phyloP scores from a whole-genome alignment of 2,797 vertebrate genomes.

The Phalloptychus januarius region DNA sequence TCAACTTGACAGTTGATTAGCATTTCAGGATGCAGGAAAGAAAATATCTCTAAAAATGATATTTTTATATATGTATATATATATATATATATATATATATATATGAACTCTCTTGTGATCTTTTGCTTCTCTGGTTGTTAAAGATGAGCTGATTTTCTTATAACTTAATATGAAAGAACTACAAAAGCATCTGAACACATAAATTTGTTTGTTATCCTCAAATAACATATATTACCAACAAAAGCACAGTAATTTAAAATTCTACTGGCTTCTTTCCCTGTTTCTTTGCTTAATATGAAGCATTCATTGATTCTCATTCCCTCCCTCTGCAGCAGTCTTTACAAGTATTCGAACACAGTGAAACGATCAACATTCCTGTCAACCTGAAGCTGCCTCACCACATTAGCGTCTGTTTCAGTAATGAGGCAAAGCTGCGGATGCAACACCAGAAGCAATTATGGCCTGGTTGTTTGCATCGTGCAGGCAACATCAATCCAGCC shows the following conservation, averaged over 20 bases:
- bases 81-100: not conserved
- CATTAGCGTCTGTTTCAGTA: slow-evolving; percentile 80
- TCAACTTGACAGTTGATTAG: not conserved
- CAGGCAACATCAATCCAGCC: slow-evolving; percentile 72
- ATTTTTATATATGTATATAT: not conserved
- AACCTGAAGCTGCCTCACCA: slow-evolving; percentile 60
- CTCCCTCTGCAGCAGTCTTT: not conserved
- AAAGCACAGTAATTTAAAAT: slow-evolving; percentile 26
- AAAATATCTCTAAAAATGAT: not conserved
- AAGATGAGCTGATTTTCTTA: not conserved
- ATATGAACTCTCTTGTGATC: not conserved
- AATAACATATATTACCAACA: slow-evolving; percentile 32
- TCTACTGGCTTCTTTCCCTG: not conserved
- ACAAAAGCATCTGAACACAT: not conserved
- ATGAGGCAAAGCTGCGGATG: slow-evolving; percentile 68
- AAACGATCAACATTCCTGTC: slow-evolving; percentile 52
- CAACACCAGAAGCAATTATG: slow-evolving; percentile 76
- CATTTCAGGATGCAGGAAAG: not conserved
- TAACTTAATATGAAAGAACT: not conserved
- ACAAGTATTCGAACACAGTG: slow-evolving; percentile 9
- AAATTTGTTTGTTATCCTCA: not conserved
- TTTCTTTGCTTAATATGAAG: slow-evolving; percentile 26
- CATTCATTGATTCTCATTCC: slow-evolving; percentile 18
- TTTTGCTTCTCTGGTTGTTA: not conserved
- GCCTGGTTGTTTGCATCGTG: slow-evolving; percentile 65